Base-by-base conservation (phyloP, 2,797 vertebrate genomes). In the Phaenicophaeus curvirostris region DNA sequence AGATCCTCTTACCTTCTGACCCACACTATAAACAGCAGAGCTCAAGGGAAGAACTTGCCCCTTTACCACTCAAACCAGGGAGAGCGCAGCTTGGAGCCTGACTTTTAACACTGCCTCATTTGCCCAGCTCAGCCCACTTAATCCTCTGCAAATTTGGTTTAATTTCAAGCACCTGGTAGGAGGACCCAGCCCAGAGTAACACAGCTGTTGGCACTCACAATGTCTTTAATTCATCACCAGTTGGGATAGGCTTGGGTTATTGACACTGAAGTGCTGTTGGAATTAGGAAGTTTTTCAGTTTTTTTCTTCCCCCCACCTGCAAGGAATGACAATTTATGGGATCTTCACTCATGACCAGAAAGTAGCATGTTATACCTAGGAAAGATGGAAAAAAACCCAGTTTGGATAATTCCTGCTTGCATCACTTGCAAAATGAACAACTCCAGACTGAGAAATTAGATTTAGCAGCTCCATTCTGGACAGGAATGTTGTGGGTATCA, bases 401-500 rank as follows among this genome's bases (percentile, higher is more conserved):
- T 74, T 73, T 30, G 6, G 33, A 66, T 89, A 59, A 90, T 85
- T 95, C 44, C 67, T 84, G 24, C 79, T 88, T 90, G 69, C 62
- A 89, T 58, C 53, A 11, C 50, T 80, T 55, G 84, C 68, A 92
- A 82, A 95, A 86, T 75, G 93, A 91, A 86, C 85, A 72, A 90
- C 78, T 93, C 88, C 66, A 86, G 77, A 33, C 63, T 59, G 16
- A 92, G 83, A 93, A 94, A 88, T 90, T 55, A 54, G 51, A 92
- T 91, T 82, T 83, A 71, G 73, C 71, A 74, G 65, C 73, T 85
- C 72, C 31, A 3, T 85, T 85, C 77, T 93, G 95, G 93, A 87
- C 41, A 69, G 86, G 92, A 73, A n/a, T 28, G 54, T 28, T 81
- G 85, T 66, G 94, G 55, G 63, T 93, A 92, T 94, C 93, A 87